Evolutionary conservation across 2,888 invertebrate species (phyloP), one percentile per base, ranked within the genome.

Genomic region (Onchidella celtica): DNA sequence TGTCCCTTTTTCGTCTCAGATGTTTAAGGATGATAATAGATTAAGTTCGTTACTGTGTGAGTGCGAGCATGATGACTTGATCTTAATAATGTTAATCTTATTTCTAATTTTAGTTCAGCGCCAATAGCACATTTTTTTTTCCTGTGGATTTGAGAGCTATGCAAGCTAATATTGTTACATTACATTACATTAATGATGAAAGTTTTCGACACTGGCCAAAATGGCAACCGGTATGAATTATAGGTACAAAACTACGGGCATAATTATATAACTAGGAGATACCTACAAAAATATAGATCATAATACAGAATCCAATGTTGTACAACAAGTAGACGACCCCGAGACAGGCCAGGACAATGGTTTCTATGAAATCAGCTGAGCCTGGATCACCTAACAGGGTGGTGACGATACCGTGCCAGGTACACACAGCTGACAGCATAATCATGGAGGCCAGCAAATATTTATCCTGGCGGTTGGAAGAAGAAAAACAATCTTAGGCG

Each of bases 211-310:
- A 63, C 24, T 14, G 6, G 6, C 2, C 2, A n/a, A n/a, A n/a
- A n/a, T n/a, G 3, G 29, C n/a, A 24, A 14, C 6, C 14, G 14
- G 27, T 4, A 2, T 27, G n/a, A 21, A 34, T 32, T 4, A 75
- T 17, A 79, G 3, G 11, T 24, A 14, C 21, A 34, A 68, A 40
- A 76, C 0, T 9, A 24, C 55, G 24, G 61, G 6, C n/a, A 4
- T 47, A 47, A 59, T 9, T 24, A 40, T 9, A 36, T 6, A 32
- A 85, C n/a, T n/a, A n/a, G n/a, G n/a, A 84, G 34, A 36, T 36
- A 90, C 92, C 90, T 86, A 92, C 92, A 88, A 90, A 91, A 82
- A 92, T 84, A 86, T 93, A 92, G 38, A 93, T 91, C 84, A 92
- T 89, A 82, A 92, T 89, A 66, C 90, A 85, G 85, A 93, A 92